Evolutionary conservation across 2,888 invertebrate genomes (phyloP).

Genomic region (Panzeria rudis): DNA sequence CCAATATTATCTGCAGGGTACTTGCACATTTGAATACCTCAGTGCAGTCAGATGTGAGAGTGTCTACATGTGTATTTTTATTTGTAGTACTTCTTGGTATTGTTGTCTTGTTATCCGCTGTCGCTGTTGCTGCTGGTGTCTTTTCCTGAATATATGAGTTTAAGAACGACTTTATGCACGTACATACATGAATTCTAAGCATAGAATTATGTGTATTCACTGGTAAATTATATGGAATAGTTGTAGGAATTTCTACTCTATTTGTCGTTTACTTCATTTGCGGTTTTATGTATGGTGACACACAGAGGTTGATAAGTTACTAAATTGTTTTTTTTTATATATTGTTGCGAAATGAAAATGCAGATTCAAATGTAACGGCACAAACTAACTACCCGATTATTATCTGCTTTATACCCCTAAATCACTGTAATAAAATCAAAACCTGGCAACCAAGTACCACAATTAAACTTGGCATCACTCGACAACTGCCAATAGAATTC

Average conservation of each 20-base stretch:
- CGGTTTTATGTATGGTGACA: constrained; percentile 58
- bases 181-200: constrained; percentile 37
- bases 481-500: too few relatives aligned
- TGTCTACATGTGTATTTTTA: background rate
- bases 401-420: too few relatives aligned
- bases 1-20: too few relatives aligned
- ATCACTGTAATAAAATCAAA: too few relatives aligned
- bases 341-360: too few relatives aligned
- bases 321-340: too few relatives aligned
- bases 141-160: background rate
- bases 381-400: too few relatives aligned
- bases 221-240: constrained; percentile 60
- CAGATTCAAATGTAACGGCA: too few relatives aligned
- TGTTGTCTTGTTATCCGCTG: constrained; percentile 50
- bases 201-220: constrained; percentile 26
- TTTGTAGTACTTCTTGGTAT: constrained; percentile 28
- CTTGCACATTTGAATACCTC: constrained; percentile 35
- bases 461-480: too few relatives aligned
- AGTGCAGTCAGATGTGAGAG: background rate
- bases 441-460: too few relatives aligned
- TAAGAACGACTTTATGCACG: constrained; percentile 1
- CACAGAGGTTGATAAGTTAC: constrained; percentile 4
- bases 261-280: constrained; percentile 71
- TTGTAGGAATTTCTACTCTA: constrained; percentile 70
- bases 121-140: background rate